phyloP scores from a whole-genome alignment of 2,797 vertebrate species.

The Falco columbarius region DNA sequence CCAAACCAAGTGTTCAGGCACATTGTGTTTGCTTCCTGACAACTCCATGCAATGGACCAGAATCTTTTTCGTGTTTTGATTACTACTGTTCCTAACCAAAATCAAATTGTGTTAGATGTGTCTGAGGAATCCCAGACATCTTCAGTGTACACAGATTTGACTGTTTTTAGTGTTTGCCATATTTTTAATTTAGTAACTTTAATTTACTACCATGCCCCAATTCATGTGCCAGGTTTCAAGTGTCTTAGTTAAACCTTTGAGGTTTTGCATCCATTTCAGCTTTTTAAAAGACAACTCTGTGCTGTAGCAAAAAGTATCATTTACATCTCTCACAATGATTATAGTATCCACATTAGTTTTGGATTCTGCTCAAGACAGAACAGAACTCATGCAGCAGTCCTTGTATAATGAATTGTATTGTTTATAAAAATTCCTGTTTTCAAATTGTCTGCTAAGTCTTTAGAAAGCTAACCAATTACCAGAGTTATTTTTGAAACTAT shows the following conservation, averaged over 20 bases:
- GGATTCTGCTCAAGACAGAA: neutral
- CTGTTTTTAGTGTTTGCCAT: neutral
- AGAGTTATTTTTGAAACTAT: slow-evolving; percentile 65
- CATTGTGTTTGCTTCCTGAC: neutral
- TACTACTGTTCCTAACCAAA: neutral
- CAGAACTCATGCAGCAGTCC: slow-evolving; percentile 49
- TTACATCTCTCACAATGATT: neutral
- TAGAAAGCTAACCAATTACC: slow-evolving; percentile 64
- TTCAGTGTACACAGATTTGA: neutral
- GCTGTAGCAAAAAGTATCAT: neutral
- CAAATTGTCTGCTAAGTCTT: slow-evolving; percentile 62
- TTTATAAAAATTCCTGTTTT: slow-evolving; percentile 63
- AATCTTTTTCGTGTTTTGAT: neutral
- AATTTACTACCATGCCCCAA: neutral
- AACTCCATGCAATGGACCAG: neutral
- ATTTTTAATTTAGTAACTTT: neutral
- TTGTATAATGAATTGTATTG: slow-evolving; percentile 27
- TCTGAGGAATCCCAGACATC: neutral
- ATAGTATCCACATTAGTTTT: neutral
- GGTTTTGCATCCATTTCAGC: neutral
- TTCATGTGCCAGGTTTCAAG: neutral
- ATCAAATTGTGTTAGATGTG: neutral
- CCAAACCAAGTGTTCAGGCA: neutral
- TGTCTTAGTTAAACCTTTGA: neutral
- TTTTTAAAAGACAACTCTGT: neutral